Base-by-base conservation (phyloP, 1,140 invertebrate genomes). In the Phthorimaea operculella region DNA sequence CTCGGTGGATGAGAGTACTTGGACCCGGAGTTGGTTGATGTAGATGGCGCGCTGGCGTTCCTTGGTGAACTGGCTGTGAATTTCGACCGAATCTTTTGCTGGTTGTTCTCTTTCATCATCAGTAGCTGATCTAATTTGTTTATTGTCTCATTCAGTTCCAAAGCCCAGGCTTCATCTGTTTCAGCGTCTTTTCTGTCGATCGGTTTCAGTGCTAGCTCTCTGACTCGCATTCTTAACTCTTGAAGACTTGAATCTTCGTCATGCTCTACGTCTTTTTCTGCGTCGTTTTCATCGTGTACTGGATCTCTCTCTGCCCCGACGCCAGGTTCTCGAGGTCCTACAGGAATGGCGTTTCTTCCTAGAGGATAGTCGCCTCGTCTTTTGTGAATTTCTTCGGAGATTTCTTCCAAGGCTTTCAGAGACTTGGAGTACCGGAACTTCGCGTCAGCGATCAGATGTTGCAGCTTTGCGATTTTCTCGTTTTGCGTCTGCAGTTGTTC, bases 321-420 rank as follows among this genome's bases (percentile, higher is more conserved):
- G 1, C 95, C 95, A 0, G 95, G 95, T 76, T 96, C 95, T 63
- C 95, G 82, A 0, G 92, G 93, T 9, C 93, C 90, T 0, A 86
- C 83, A 11, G 88, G 83, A 42, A 87, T 76, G 17, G 78, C 70
- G 47, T 86, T 81, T 21, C 84, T 85, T 0, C 74, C 74, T 33
- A 78, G 82, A 36, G 68, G 79, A 57, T 83, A 84, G 49, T 83
- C 77, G 3, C 79, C 83, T 10, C 79, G 57, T 4, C 90, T 86
- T 57, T 90, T 87, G 80, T 98, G 96, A 71, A 98, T 98, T 78
- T 97, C 95, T 84, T 97, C 95, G 59, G 95, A 97, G 62, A 98
- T 98, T 71, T 91, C 90, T 79, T 98, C 96, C 6, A 98, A 84
- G 64, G 93, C 93, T 66, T 92, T 90, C 17, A 98, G 83, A 0